Evolutionary conservation across 1,140 invertebrate species (phyloP).

Genomic region (Tetramorium alpestre): DNA sequence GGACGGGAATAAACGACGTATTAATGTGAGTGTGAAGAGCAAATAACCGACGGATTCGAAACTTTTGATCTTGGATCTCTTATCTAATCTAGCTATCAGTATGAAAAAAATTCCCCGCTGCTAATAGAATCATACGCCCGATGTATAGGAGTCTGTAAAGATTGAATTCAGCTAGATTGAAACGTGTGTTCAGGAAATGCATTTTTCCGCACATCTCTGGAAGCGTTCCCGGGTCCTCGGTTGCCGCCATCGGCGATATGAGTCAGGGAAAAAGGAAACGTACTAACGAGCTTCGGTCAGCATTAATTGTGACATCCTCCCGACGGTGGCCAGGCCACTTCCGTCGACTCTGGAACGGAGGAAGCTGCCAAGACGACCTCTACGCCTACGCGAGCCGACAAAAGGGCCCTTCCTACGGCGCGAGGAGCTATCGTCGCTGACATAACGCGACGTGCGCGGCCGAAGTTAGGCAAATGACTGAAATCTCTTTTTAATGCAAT

Average conservation of each 20-base stretch:
- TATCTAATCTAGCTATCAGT: not conserved
- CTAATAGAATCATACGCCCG: not conserved
- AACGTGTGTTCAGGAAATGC: not conserved
- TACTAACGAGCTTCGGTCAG: constrained; percentile 83
- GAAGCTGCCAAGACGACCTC: constrained; percentile 83
- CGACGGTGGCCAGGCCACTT: constrained; percentile 79
- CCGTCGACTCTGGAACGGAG: constrained; percentile 78
- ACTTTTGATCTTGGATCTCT: not conserved
- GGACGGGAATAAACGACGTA: not conserved
- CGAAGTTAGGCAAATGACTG: constrained; percentile 5
- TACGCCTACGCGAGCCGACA: constrained; percentile 77
- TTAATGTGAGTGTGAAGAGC: not conserved
- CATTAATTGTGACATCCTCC: constrained; percentile 85
- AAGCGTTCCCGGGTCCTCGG: constrained; percentile 44
- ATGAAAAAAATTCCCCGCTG: not conserved
- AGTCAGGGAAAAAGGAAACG: constrained; percentile 83
- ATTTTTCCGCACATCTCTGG: not conserved
- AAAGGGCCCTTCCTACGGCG: constrained; percentile 61
- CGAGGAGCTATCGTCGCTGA: not conserved
- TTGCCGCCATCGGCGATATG: constrained; percentile 72
- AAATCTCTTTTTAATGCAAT: constrained; percentile 1
- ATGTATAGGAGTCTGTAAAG: not conserved
- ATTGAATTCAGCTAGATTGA: not conserved
- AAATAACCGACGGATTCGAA: not conserved
- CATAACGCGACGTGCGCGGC: not conserved